Evolutionary conservation across 2,888 invertebrate species (phyloP), one percentile per base, ranked within the genome.

Genomic region (Chrysodeixis includens): DNA sequence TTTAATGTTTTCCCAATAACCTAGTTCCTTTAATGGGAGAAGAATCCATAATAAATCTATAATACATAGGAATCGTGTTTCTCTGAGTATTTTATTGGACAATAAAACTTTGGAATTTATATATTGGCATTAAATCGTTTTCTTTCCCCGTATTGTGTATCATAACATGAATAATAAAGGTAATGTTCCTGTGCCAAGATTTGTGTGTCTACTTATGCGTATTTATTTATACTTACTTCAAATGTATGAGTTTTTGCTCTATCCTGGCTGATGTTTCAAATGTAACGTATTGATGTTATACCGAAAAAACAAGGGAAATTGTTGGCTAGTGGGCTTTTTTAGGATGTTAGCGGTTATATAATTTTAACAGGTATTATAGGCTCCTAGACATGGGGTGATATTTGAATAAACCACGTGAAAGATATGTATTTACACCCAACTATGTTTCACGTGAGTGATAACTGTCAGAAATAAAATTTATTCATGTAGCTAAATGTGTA

Each of bases 21-120:
- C n/a, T 40, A 5, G n/a, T 40, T 40, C n/a, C n/a, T 40, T 2
- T 3, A 49, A 20, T 49, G 18, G 10, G 46, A 49, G 18, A 16
- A 20, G 46, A 10, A 49, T 20, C n/a, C 10, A 18, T 16, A 49
- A 49, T 49, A 16, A 10, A 49, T 20, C n/a, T 18, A 18, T 16
- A 49, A 49, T 49, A 16, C 20, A 49, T 49, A 9, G 20, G 20
- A 49, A 49, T 49, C 46, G 46, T 49, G 46, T 49, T 49, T 49
- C 46, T 49, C 46, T 49, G 16, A 49, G 46, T 49, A 49, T 49
- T 49, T 49, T 49, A 49, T 49, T 49, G 46, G 20, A 49, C 46
- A 49, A 49, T 49, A 49, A 49, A 49, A 49, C 46, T 49, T 49
- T 40, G 40, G 40, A 40, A 40, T 49, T 20, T 49, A 18, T 18